Percentiles rank a stretch among this genome's conserved stretches.
These are phyloP conservation scores for Tiliqua scincoides DNA, from an alignment of 2,113 vertebrate species.

Conservation along the genomic window DNA sequence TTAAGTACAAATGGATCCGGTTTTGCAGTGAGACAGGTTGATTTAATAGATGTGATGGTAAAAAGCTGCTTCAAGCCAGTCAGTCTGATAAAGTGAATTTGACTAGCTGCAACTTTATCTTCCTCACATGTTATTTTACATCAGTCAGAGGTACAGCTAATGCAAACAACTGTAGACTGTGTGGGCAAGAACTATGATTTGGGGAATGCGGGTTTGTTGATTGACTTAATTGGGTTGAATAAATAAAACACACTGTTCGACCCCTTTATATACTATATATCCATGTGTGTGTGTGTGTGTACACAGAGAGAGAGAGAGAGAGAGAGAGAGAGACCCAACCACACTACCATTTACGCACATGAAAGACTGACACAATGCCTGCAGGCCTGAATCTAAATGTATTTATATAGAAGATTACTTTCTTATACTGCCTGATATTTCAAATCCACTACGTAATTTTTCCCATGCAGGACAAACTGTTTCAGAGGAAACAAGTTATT, in stretches of 20 bases:
- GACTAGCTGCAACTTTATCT: conserved; percentile 14
- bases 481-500: neutral
- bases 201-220: neutral
- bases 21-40: conserved; percentile 17
- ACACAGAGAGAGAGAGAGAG: too few relatives aligned
- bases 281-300: too few relatives aligned
- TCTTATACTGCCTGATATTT: neutral
- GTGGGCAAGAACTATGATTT: neutral
- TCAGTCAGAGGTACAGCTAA: neutral
- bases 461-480: neutral
- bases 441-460: neutral
- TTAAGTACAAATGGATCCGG: conserved; percentile 22
- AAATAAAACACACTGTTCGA: conserved; percentile 1
- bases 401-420: conserved; percentile 22
- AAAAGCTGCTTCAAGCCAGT: conserved; percentile 25
- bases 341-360: neutral
- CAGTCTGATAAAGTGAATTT: conserved; percentile 14
- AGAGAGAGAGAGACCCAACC: too few relatives aligned
- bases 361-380: neutral
- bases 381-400: conserved; percentile 13
- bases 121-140: neutral
- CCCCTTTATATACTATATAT: neutral
- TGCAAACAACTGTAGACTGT: neutral
- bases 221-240: conserved; percentile 15
- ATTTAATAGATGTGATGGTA: conserved; percentile 33